Evolutionary conservation across 2,797 vertebrate species (phyloP).

Genomic region (Salarias fasciatus): DNA sequence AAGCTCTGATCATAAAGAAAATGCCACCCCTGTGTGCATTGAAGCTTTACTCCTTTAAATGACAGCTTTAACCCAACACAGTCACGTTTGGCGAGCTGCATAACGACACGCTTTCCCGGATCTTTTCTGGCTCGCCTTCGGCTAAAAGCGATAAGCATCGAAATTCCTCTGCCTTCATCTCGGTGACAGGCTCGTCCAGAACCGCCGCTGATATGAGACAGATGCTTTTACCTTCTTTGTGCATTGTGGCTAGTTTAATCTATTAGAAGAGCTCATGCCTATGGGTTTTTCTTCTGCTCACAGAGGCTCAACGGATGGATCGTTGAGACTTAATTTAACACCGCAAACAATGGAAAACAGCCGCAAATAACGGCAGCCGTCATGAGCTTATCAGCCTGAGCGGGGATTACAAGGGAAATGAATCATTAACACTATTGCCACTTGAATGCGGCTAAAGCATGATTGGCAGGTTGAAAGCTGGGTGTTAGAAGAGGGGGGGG

Average conservation of each 20-base stretch:
- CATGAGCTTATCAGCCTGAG: slow-evolving; percentile 80
- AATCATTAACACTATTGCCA: slow-evolving; percentile 83
- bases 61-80: too few relatives aligned
- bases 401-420: slow-evolving; percentile 82
- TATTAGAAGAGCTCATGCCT: slow-evolving; percentile 67
- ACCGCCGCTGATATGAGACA: slow-evolving; percentile 40
- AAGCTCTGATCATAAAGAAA: neutral
- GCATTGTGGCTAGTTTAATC: slow-evolving; percentile 63
- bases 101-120: neutral
- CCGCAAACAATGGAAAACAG: slow-evolving; percentile 82
- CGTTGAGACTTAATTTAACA: slow-evolving; percentile 78
- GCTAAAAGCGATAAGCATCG: neutral
- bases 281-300: slow-evolving; percentile 62
- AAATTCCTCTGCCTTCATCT: slow-evolving; percentile 9
- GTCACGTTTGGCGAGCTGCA: too few relatives aligned
- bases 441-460: slow-evolving; percentile 78
- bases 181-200: slow-evolving; percentile 18
- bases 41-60: too few relatives aligned
- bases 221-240: slow-evolving; percentile 63
- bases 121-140: neutral
- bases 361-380: slow-evolving; percentile 73
- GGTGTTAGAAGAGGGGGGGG: slow-evolving; percentile 45
- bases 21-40: neutral
- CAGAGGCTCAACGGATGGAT: slow-evolving; percentile 75
- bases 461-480: slow-evolving; percentile 78